Base-by-base conservation (phyloP, 2,113 vertebrate species). In the Malurus alboscapulatus region DNA sequence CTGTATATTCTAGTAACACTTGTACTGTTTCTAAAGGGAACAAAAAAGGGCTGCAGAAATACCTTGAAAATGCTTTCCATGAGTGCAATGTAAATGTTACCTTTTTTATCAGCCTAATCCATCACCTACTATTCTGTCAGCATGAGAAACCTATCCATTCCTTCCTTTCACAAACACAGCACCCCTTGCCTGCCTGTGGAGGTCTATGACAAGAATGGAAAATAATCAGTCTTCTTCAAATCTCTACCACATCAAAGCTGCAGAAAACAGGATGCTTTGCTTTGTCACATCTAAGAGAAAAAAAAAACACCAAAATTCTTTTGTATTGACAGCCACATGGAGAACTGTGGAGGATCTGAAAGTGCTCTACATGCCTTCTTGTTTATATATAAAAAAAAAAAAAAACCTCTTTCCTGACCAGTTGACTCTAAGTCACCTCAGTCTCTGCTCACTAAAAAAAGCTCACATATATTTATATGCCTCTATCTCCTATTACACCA, bases 1-100 rank as follows among this genome's bases (percentile, higher is more conserved):
- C 36, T 66, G 26, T 30, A 57, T 80, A 61, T 34, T 84, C 51
- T 24, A 67, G 45, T 53, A 91, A 87, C 38, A 57, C 32, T 66
- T 53, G 30, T 11, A 75, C 36, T 62, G 5, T 22, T 94, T 62
- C 75, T 73, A 53, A 80, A 67, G 22, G 57, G 58, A 91, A 87
- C 58, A 94, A 92, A 92, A 48, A 22, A 14, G 21, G 12, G 55
- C 87, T 55, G 21, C 38, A 93, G 61, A 90, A 91, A 92, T 63
- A 55, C 51, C 68, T 36, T 71, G 40, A 57, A 91, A 88, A 87
- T 26, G 27, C 36, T 34, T 73, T 67, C 26, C 40, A 45, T 69
- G 32, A 88, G 45, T 77, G 69, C 32, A 88, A 8, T 38, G 32
- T 63, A 80, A 84, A 88, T 34, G 29, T 63, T 77, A 51, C 65